Evolutionary conservation across 2,113 vertebrate species (phyloP), one percentile per base, ranked within the genome.

Genomic region (Mormyrus iriodes): DNA sequence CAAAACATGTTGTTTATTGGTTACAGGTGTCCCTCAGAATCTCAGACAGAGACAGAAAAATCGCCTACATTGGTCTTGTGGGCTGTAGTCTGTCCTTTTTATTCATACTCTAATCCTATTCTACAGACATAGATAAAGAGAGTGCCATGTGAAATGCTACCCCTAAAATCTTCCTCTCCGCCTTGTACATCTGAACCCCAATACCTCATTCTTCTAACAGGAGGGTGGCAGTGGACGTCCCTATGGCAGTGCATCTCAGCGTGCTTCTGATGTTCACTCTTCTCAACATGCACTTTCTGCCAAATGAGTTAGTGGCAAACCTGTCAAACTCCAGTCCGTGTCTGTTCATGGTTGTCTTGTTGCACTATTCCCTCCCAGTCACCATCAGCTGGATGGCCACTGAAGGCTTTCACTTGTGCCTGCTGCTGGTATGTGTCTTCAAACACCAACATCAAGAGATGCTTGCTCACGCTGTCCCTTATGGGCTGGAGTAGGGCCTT

Each of bases 341-440:
- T 61, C 42, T 76, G 89, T 58, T 42, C 8, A 46, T 90, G 9
- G 95, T 91, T 0, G 93, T 93, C 0, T 0, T 94, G 90, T 92
- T 94, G 9, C 95, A 96, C 88, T 96, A 95, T 86, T 93, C 92
- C 86, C 91, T 96, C 88, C 94, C 96, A 8, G 52, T 53, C 89
- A 90, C 89, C 69, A 61, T 90, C 46, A 48, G 46, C 61, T 90
- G 89, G 73, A 83, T 48, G 51, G 84, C 84, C 84, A 51, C 44
- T n/a, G 89, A 88, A n/a, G 69, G 86, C 35, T 82, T 90, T 86
- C 89, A 90, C 73, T n/a, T 88, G 42, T 83, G 82, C 89, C 65
- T 90, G 86, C 49, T 90, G 61, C 69, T 90, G 49, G 51, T 90
- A 35, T 39, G 85, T 24, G 89, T 90, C 89, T 90, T 87, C 89